Evolutionary conservation across 2,797 vertebrate genomes (phyloP), one percentile per base, ranked within the genome.

Genomic region (Lophius americanus): DNA sequence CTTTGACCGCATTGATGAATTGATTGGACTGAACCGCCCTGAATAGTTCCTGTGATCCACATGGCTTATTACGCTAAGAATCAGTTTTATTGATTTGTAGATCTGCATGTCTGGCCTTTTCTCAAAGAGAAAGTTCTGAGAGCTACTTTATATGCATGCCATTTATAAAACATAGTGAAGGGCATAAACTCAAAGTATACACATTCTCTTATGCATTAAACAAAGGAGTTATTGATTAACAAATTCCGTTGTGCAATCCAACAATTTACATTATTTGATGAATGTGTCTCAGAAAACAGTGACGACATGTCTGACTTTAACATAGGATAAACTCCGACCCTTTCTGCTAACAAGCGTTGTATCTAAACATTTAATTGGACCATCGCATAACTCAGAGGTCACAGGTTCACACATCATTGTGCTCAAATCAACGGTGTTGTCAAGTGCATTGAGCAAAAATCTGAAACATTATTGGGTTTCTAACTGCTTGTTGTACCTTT

Each of bases 401-500:
- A 23, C 3, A 2, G 6, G 4, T 35, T 44, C 6, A 0, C 14
- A 11, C 39, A 33, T 11, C 8, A 42, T 2, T 32, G n/a, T 12
- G 42, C 9, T 35, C 33, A n/a, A 9, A 44, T 39, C 7, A 61
- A 13, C n/a, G 8, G 9, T 44, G 43, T 44, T 12, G 2, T 3
- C 3, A 51, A 35, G 14, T 46, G 35, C n/a, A 4, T 9, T 13
- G 7, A 64, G 14, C 6, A 39, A 2, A 10, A 48, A 12, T 46
- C 7, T 23, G 23, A 4, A 9, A 23, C 9, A 37, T 0, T 23
- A 23, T 23, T 23, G 23, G 23, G n/a, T 48, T 37, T 47, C 43
- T 14, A 23, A 13, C 54, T 36, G 47, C 3, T 7, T 37, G 0
- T 1, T 46, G 6, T 91, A 97, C 98, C 98, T 97, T 97, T 98